phyloP scores from a whole-genome alignment of 2,888 invertebrate species.

The Scaptodrosophila latifasciaeformis region DNA sequence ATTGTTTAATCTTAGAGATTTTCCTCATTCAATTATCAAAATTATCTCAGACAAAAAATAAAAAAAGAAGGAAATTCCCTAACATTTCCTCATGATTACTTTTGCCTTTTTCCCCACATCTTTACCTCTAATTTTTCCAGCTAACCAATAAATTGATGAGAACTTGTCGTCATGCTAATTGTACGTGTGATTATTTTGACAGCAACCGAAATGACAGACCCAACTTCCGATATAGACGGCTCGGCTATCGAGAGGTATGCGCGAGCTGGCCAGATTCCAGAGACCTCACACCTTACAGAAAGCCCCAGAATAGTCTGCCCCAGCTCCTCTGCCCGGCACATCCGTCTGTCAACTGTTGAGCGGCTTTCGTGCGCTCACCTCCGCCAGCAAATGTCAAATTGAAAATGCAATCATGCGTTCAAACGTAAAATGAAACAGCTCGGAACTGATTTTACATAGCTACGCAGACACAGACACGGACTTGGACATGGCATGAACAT shows the following conservation, averaged over 20 bases:
- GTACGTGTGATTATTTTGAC: constrained; percentile 71
- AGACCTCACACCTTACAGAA: no score
- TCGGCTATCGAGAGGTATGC: background rate
- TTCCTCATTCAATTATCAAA: no score
- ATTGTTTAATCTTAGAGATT: no score
- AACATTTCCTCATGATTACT: no score
- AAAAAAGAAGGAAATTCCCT: no score
- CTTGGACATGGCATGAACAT: no score
- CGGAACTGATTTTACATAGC: constrained; percentile 65
- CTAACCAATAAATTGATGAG: constrained; percentile 50
- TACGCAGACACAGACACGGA: constrained; percentile 12
- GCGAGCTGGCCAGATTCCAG: background rate
- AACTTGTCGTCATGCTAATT: constrained; percentile 68
- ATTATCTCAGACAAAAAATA: no score
- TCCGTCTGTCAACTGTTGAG: background rate
- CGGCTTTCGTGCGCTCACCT: background rate
- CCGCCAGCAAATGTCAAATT: constrained; percentile 53
- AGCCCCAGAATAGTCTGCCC: no score
- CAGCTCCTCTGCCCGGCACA: background rate
- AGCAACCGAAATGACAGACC: constrained; percentile 29
- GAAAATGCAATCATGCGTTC: constrained; percentile 70
- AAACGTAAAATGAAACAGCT: constrained; percentile 70
- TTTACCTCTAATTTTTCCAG: no score
- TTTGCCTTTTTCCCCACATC: no score
- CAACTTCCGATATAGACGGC: constrained; percentile 1